Evolutionary conservation across 2,797 vertebrate genomes (phyloP), one percentile per base, ranked within the genome.

Genomic region (Paratrypauchen microcephalus): DNA sequence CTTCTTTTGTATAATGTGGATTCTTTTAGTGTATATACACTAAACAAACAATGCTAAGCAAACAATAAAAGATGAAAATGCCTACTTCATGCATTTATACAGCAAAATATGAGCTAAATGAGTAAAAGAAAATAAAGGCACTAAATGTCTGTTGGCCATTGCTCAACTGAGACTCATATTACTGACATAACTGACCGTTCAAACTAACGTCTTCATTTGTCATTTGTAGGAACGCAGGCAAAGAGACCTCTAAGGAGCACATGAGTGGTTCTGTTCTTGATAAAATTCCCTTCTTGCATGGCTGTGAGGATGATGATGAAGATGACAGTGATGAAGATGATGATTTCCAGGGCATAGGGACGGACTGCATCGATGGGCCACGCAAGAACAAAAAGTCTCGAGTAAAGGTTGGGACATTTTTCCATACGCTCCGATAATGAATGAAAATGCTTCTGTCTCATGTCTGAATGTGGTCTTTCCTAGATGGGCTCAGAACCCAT

Each of bases 291-390:
- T 96, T 97, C 81, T 87, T 95, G 52, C 95, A 92, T 28, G 93
- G 91, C 70, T 95, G 95, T 0, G 94, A 96, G 81, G 95, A 96
- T 0, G 95, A 96, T 0, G 95, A 95, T 9, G 95, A 96, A 24
- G 95, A 96, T 16, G 96, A 97, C 89, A 97, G 96, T 0, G 96
- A 97, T 0, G 95, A 97, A 76, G 96, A 97, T 0, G 95, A 96
- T 0, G 96, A 97, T 57, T 93, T 95, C 76, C 95, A 95, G 74
- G 92, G 94, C 48, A 91, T 95, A 66, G 88, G 93, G 24, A 85
- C 92, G 0, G 93, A 95, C 81, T 92, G 92, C 79, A 93, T 94
- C 1, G 94, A 95, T 21, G 90, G 94, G 0, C 92, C 93, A 16
- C 91, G 90, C 56, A 95, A 94, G 79, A 94, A 69, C 87, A 95